A percentile compares a stretch with the other conserved stretches of the same genome.
Conservation (phyloP, 2,113 vertebrate genomes). For the Himantopus leucocephalus region DNA sequence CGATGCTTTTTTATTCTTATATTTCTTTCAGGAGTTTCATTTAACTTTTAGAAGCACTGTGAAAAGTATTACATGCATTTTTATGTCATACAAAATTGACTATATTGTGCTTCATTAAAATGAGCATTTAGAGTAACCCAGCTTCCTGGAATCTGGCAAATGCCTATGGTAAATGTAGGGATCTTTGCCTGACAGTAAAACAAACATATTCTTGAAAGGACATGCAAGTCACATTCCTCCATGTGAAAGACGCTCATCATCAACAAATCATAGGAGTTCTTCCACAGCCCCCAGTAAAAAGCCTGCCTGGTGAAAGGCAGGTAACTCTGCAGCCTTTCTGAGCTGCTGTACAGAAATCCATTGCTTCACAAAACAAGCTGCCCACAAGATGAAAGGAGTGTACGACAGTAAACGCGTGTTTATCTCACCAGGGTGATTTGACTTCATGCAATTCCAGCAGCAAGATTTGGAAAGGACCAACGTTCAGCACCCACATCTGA, state of each 20-base stretch:
- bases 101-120: not conserved
- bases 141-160: not conserved
- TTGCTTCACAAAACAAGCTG: not conserved
- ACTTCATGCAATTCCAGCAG: not conserved
- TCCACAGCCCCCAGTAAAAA: not conserved
- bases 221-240: not conserved
- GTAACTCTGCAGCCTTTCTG: not conserved
- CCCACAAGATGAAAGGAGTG: not conserved
- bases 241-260: not conserved
- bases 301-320: not conserved
- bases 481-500: not conserved
- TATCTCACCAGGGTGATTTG: not conserved
- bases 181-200: not conserved
- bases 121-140: not conserved
- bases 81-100: not conserved
- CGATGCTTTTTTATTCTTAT: not conserved
- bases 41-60: not conserved
- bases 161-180: not conserved
- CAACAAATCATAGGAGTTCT: not conserved
- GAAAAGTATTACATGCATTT: not conserved
- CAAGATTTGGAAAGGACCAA: not conserved
- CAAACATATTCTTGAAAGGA: not conserved
- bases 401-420: not conserved
- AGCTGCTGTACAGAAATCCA: not conserved
- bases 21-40: not conserved